Evolutionary conservation across 2,888 invertebrate species (phyloP), one percentile per base, ranked within the genome.

Genomic region (Temnothorax unifasciatus): DNA sequence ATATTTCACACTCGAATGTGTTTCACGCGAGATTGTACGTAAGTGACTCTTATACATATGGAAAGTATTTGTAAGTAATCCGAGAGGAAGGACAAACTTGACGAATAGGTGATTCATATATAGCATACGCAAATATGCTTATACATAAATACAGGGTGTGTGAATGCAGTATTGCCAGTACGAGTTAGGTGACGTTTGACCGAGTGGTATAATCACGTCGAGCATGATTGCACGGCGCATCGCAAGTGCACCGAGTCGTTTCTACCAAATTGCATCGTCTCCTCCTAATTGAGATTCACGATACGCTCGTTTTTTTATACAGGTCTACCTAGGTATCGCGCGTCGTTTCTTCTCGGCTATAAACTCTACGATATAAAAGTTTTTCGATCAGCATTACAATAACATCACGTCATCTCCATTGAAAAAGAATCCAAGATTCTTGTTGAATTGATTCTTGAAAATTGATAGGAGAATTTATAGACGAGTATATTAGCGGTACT

Each of bases 121-220:
- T 75, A 84, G 84, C 87, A 85, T 68, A 83, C 84, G 83, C 87
- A 82, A 87, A 85, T 69, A 87, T 90, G 90, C 90, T 90, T 90
- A 77, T 73, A 86, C 73, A 66, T 84, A 89, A 87, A 89, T 88
- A 89, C 88, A 91, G 91, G 89, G 88, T 91, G 91, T 82, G 87
- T 82, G 88, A 89, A 85, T 86, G 90, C 91, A 90, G 87, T 89
- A 91, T 90, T 87, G 91, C 88, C 88, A 85, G 84, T 87, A 83
- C 63, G 84, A 86, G 73, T 86, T 87, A 81, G 87, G 71, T 52
- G 63, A 83, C 75, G 66, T 86, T 73, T 68, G 38, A 85, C 63
- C 79, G 82, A 29, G 47, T 75, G 83, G 54, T 79, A 77, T 83
- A 82, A 85, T 84, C 76, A 73, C 64, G 87, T 77, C 84, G 73